These are phyloP conservation scores for Lagocephalus sceleratus DNA, from an alignment of 2,797 vertebrate genomes.

Conservation along the genomic window DNA sequence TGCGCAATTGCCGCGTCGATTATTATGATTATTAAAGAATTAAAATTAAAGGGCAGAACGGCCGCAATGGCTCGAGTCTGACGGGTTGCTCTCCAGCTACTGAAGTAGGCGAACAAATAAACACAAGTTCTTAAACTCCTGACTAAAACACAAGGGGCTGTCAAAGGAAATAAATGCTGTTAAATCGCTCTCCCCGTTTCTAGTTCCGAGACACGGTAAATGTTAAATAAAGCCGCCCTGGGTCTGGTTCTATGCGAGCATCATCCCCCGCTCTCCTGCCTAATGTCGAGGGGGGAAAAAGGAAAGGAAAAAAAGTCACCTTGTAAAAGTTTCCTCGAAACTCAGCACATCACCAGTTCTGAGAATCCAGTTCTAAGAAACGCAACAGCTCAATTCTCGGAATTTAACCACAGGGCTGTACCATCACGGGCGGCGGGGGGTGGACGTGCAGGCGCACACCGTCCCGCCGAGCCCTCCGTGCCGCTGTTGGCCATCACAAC, in stretches of 20 bases:
- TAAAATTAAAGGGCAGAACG: too few relatives aligned
- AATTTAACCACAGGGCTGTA: constrained; percentile 88
- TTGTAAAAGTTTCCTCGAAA: constrained; percentile 99
- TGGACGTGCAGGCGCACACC: rapidly evolving
- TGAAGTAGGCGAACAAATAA: too few relatives aligned
- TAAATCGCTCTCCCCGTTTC: constrained; percentile 16
- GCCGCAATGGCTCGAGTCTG: too few relatives aligned
- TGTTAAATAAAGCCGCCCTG: constrained; percentile 8
- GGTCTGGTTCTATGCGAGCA: constrained; percentile 16
- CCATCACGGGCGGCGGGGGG: constrained; percentile 72
- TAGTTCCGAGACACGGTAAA: constrained; percentile 1
- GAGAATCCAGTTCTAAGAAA: constrained; percentile 99
- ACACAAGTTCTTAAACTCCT: too few relatives aligned
- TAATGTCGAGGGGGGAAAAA: constrained; percentile 62
- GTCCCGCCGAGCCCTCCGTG: background rate
- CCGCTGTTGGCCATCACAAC: too few relatives aligned
- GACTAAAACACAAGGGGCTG: constrained; percentile 17
- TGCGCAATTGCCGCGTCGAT: too few relatives aligned
- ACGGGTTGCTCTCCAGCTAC: too few relatives aligned
- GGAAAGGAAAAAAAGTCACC: constrained; percentile 87
- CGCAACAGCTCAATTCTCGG: constrained; percentile 92
- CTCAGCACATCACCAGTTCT: constrained; percentile 93
- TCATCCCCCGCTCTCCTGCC: constrained; percentile 45
- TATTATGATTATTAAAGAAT: too few relatives aligned
- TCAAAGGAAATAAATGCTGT: constrained; percentile 21